A percentile compares a stretch with the other conserved stretches of the same genome.
Conservation (phyloP, 2,797 vertebrate genomes). For the Champsocephalus esox region DNA sequence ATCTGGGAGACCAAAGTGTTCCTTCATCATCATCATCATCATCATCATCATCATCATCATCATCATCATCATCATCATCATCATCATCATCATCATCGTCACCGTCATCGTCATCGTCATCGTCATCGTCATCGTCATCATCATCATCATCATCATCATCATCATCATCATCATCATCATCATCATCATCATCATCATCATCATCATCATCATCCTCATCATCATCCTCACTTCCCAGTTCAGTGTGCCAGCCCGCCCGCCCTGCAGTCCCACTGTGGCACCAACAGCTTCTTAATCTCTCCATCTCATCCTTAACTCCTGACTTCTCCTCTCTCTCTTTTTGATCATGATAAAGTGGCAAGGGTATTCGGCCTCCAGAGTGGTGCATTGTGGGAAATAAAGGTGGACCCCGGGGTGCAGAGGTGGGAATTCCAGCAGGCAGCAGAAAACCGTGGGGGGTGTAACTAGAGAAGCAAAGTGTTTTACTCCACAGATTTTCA, state of each 20-base stretch:
- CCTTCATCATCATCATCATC: slow-evolving; percentile 66
- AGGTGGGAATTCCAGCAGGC: slow-evolving; percentile 84
- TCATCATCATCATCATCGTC: too few species aligned
- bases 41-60: slow-evolving; percentile 56
- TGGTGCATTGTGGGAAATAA: slow-evolving; percentile 69
- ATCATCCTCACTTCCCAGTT: slow-evolving; percentile 67
- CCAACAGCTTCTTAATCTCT: slow-evolving; percentile 54
- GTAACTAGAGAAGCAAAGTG: slow-evolving; percentile 86
- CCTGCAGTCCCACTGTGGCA: slow-evolving; percentile 18
- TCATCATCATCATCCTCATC: too few species aligned
- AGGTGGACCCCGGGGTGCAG: slow-evolving; percentile 82
- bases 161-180: too few species aligned
- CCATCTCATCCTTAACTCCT: slow-evolving; percentile 26
- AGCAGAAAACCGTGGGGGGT: slow-evolving; percentile 73
- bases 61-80: too few species aligned
- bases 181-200: slow-evolving; percentile 45
- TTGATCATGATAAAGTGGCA: slow-evolving; percentile 25
- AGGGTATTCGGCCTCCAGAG: slow-evolving; percentile 26
- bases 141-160: too few species aligned
- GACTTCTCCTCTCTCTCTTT: slow-evolving; percentile 5
- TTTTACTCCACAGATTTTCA: slow-evolving; percentile 84
- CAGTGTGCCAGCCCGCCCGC: slow-evolving; percentile 25
- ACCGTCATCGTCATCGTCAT: too few species aligned
- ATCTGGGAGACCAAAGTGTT: slow-evolving; percentile 72
- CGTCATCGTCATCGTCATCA: too few species aligned